phyloP scores from a whole-genome alignment of 2,888 invertebrate species.

The Tiliacea citrago region DNA sequence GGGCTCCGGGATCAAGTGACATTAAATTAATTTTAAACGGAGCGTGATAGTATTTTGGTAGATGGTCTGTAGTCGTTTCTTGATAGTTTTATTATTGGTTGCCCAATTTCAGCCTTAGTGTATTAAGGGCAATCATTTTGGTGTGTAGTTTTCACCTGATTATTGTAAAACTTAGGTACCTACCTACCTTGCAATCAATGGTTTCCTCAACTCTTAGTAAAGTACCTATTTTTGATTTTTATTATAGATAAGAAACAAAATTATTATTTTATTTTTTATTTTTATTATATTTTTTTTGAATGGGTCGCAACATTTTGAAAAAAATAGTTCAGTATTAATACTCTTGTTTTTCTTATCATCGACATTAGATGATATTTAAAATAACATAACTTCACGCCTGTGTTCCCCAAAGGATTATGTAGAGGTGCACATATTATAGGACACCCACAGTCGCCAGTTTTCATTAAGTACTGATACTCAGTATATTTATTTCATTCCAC shows the following conservation, averaged over 20 bases:
- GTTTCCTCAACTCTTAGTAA: background rate
- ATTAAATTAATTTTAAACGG: constrained; percentile 66
- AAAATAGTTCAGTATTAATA: no score
- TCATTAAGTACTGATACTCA: background rate
- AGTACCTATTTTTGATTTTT: background rate
- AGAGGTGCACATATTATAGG: no score
- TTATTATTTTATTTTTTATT: no score
- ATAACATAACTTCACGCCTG: no score
- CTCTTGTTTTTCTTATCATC: no score
- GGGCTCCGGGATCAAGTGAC: constrained; percentile 60
- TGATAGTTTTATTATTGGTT: constrained; percentile 13
- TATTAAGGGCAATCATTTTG: background rate
- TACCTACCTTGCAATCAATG: background rate
- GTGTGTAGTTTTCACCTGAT: background rate
- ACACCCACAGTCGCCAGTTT: no score
- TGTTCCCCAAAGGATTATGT: no score
- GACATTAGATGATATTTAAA: no score
- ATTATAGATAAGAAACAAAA: background rate
- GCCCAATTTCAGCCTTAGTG: background rate
- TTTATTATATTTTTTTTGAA: no score
- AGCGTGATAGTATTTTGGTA: constrained; percentile 54
- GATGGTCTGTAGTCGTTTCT: constrained; percentile 18
- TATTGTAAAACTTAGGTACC: background rate
- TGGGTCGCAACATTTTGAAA: no score
- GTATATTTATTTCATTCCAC: background rate